Base-by-base conservation (phyloP, 2,888 invertebrate genomes). In the Pimpla rufipes region DNA sequence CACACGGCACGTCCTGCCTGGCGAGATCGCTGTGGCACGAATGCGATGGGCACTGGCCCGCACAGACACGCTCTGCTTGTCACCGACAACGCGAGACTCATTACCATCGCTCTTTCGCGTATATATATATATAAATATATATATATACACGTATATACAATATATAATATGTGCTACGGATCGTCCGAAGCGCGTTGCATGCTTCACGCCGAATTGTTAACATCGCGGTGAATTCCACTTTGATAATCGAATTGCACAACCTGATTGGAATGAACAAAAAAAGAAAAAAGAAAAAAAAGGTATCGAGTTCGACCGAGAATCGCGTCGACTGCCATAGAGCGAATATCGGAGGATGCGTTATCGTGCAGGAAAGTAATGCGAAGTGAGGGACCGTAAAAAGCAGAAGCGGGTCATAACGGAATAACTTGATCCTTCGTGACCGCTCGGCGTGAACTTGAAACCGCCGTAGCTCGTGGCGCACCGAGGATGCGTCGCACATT, bases 11-110 rank as follows among this genome's bases (percentile, higher is more conserved):
- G 79, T 76, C 75, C 79, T 62, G 70, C 13, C 47, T 64, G 76
- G 78, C 77, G 87, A 86, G 89, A 89, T 89, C 87, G 86, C 87
- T 84, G 86, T 83, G 83, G 84, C 88, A 86, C 85, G 86, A 89
- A 86, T 87, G 87, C 88, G 81, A 88, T 89, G 89, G 87, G 89
- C 89, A 90, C 88, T 89, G 89, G 90, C 88, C 90, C 87, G 90
- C 89, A 87, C 87, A 83, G 89, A 86, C 87, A 90, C 89, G 90
- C 91, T 91, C 92, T 91, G 91, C 90, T 92, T 92, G 90, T 87
- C 87, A 87, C 88, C 87, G 88, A 88, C 84, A 89, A 89, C 88
- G 87, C 88, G 81, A 79, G 62, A 88, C 87, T 89, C 88, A 87
- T 90, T 89, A 88, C 86, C 87, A 89, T 87, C 79, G 78, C 75